Evolutionary conservation across 2,797 vertebrate genomes (phyloP).

Genomic region (Podarcis lilfordi): DNA sequence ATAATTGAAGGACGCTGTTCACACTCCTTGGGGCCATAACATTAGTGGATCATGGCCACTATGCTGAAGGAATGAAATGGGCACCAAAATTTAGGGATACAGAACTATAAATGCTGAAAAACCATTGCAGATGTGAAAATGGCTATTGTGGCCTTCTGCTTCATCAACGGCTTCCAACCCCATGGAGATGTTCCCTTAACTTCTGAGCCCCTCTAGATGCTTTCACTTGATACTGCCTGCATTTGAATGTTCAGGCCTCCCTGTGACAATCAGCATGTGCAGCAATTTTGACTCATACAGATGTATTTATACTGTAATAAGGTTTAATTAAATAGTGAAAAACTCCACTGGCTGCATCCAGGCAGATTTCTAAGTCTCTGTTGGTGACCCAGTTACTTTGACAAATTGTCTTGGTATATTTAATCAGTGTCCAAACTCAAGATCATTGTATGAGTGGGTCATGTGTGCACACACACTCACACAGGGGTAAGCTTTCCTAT

Average conservation of each 20-base stretch:
- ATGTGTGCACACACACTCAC: no score
- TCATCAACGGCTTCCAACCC: not conserved
- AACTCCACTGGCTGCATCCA: not conserved
- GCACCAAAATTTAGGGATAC: not conserved
- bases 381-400: slow-evolving; percentile 14
- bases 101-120: no score
- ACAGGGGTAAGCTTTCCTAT: not conserved
- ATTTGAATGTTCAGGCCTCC: not conserved
- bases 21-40: not conserved
- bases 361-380: slow-evolving; percentile 6
- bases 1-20: not conserved
- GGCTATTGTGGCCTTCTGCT: not conserved
- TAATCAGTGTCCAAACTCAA: not conserved
- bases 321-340: slow-evolving; percentile 30
- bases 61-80: not conserved
- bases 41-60: not conserved
- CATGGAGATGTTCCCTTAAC: not conserved
- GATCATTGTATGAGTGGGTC: not conserved
- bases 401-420: slow-evolving; percentile 1
- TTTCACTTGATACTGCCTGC: slow-evolving; percentile 15
- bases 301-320: slow-evolving; percentile 4
- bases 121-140: slow-evolving; percentile 1
- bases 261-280: not conserved
- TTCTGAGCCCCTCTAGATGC: slow-evolving; percentile 23
- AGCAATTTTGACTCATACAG: slow-evolving; percentile 1